Evolutionary conservation across 2,888 invertebrate genomes (phyloP).

Genomic region (Spilarctia lutea): DNA sequence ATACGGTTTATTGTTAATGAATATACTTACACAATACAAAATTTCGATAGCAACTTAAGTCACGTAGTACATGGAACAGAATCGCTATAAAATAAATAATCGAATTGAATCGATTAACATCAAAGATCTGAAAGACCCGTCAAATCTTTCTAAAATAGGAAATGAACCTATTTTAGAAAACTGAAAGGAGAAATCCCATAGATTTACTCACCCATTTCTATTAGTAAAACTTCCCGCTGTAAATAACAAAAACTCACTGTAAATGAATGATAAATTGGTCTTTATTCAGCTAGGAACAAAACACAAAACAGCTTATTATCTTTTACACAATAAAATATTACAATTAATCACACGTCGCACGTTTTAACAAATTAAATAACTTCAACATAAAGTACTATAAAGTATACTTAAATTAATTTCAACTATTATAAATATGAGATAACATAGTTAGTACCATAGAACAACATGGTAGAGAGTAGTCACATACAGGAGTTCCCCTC

Average conservation of each 20-base stretch:
- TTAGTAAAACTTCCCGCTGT: background rate
- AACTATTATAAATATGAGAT: too few relatives aligned
- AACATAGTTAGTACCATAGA: too few relatives aligned
- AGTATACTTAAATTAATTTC: too few relatives aligned
- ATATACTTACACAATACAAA: background rate
- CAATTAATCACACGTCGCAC: background rate
- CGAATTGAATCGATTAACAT: background rate
- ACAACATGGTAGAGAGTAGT: too few relatives aligned
- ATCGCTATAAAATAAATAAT: background rate
- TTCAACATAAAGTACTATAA: background rate
- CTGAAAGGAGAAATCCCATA: background rate
- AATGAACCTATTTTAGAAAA: too few relatives aligned
- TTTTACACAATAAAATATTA: slow-evolving; percentile 15
- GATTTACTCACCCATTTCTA: background rate
- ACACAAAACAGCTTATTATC: slow-evolving; percentile 54
- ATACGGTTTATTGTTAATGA: background rate
- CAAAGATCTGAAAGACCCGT: background rate
- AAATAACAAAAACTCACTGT: slow-evolving; percentile 24
- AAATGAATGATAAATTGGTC: slow-evolving; percentile 77
- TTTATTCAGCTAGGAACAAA: slow-evolving; percentile 79
- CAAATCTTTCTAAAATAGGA: too few relatives aligned
- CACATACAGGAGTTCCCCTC: too few relatives aligned
- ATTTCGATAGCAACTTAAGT: background rate
- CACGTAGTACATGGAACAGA: background rate
- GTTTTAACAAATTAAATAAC: background rate